Evolutionary conservation across 1,140 invertebrate genomes (phyloP), one percentile per base, ranked within the genome.

Genomic region (Halotydeus destructor): DNA sequence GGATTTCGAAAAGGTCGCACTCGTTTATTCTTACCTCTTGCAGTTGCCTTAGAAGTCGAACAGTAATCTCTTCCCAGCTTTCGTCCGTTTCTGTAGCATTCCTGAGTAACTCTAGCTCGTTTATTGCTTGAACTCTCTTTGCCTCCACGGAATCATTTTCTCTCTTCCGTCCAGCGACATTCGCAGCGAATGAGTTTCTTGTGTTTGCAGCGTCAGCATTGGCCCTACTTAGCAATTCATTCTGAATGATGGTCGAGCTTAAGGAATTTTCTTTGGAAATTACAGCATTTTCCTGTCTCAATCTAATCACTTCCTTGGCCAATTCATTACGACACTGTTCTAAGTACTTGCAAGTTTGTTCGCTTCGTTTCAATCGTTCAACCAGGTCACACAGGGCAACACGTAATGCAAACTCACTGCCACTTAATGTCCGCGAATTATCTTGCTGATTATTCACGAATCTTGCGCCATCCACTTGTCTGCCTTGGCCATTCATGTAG

Each of bases 351-450:
- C 44, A 46, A 16, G 31, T 46, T 8, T 44, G 39, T 46, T 46
- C 44, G 5, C 6, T 30, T 28, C 44, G 41, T 23, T 46, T 46
- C 3, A 46, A 23, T 2, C 44, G 19, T 30, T 46, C 31, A 35
- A 46, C 38, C 8, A 46, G 23, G 42, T 46, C 44, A 43, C 44
- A 46, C 2, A 46, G n/a, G 9, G 44, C 44, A 12, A 46, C 38
- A 9, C 44, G 39, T 28, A 46, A 30, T 5, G 38, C 39, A 18
- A 46, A 46, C 24, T 46, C 44, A 28, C 31, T 35, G 16, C 38
- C 38, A 27, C 23, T 43, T 16, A n/a, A n/a, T n/a, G n/a, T n/a
- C n/a, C n/a, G n/a, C n/a, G n/a, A n/a, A n/a, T n/a, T n/a, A n/a
- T n/a, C n/a, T n/a, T n/a, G n/a, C n/a, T n/a, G n/a, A n/a, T n/a